Evolutionary conservation across 2,888 invertebrate species (phyloP).

Genomic region (Vannuccia rotundouncinata): DNA sequence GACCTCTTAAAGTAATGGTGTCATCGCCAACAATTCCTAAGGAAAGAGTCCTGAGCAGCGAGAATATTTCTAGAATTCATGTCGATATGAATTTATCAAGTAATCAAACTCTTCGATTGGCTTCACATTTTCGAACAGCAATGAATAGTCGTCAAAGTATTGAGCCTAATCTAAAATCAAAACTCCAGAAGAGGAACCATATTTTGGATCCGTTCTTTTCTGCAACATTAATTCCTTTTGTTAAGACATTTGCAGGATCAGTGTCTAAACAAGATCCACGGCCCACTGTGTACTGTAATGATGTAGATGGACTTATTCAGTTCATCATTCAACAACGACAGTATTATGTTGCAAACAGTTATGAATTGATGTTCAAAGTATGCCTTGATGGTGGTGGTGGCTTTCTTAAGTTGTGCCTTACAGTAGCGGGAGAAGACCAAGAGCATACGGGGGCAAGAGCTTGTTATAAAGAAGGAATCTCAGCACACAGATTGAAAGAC

Average conservation of each 20-base stretch:
- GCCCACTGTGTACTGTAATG: too few species aligned
- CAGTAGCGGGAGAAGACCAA: too few species aligned
- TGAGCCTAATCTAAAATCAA: neutral
- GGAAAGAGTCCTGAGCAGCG: neutral
- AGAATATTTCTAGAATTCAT: neutral
- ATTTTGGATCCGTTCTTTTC: neutral
- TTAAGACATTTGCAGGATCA: too few species aligned
- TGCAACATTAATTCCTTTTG: neutral
- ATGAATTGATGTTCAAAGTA: neutral
- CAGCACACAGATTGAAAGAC: neutral
- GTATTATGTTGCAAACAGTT: neutral
- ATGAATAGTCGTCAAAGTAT: neutral
- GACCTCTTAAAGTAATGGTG: too few species aligned
- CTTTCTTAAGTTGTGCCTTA: neutral
- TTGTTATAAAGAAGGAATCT: neutral
- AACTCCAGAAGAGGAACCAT: neutral
- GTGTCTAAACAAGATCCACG: too few species aligned
- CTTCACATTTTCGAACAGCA: neutral
- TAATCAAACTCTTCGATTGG: neutral
- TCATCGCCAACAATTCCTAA: too few species aligned
- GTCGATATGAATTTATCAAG: neutral
- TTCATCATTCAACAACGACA: neutral
- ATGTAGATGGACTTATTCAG: too few species aligned
- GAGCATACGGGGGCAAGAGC: neutral
- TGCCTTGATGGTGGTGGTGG: neutral